Percentiles rank a stretch among this genome's conserved stretches.
Evolutionary conservation across 2,113 vertebrate genomes (phyloP).

Genomic region (Columba livia): DNA sequence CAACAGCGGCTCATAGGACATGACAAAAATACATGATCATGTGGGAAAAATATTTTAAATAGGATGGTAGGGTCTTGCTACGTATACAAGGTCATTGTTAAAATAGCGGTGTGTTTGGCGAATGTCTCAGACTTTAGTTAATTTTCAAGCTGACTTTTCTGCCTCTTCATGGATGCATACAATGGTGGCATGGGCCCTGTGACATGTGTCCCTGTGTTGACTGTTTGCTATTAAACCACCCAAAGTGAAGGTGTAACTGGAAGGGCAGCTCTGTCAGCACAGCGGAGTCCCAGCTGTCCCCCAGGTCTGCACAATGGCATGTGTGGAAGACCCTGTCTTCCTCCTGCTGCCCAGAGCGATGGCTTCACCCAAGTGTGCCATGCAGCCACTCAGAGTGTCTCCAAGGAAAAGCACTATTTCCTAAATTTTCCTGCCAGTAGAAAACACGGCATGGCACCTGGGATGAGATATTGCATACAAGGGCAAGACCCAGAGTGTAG

Average conservation of each 20-base stretch:
- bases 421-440: background rate
- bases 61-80: background rate
- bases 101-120: background rate
- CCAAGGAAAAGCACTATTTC: background rate
- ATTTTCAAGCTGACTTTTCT: background rate
- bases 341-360: rapidly evolving
- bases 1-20: background rate
- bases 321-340: background rate
- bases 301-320: rapidly evolving
- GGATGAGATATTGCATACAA: background rate
- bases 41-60: background rate
- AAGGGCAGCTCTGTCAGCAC: background rate
- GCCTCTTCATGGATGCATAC: background rate
- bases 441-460: background rate
- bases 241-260: background rate
- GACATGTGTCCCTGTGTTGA: rapidly evolving
- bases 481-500: background rate
- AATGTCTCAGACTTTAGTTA: background rate
- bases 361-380: rapidly evolving
- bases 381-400: background rate
- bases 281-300: too few relatives aligned
- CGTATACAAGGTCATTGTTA: background rate
- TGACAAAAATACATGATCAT: rapidly evolving
- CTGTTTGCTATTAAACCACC: background rate
- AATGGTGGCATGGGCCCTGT: background rate